These are phyloP conservation scores for Babylonia areolata DNA, from an alignment of 1,140 invertebrate species.

Conservation along the genomic window DNA sequence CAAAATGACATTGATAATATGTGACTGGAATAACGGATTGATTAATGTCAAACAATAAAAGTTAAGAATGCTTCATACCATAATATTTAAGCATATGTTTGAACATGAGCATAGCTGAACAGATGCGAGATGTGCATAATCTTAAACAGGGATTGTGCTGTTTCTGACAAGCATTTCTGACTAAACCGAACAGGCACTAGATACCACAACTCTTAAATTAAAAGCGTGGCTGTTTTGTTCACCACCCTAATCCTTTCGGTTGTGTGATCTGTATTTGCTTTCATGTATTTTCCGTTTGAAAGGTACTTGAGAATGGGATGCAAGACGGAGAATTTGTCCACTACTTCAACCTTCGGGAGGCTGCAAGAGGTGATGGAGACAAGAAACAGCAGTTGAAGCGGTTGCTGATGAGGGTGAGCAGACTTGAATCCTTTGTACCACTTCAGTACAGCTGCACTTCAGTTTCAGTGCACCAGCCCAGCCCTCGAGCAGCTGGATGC, in stretches of 20 bases:
- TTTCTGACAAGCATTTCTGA: not conserved
- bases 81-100: too few species aligned
- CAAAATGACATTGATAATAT: too few species aligned
- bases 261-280: not conserved
- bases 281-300: slow-evolving; percentile 24
- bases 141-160: not conserved
- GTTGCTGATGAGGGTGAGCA: too few species aligned
- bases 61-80: too few species aligned
- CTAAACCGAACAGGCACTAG: not conserved
- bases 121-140: too few species aligned
- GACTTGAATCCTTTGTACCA: too few species aligned
- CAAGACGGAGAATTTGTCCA: slow-evolving; percentile 54
- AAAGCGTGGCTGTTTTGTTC: not conserved
- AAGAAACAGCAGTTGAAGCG: slow-evolving; percentile 50
- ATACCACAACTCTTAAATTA: not conserved
- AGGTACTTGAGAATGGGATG: slow-evolving; percentile 71
- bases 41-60: too few species aligned
- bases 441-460: too few species aligned
- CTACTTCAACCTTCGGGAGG: slow-evolving; percentile 70
- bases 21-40: too few species aligned
- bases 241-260: not conserved
- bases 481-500: too few species aligned
- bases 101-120: too few species aligned
- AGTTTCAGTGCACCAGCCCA: too few species aligned
- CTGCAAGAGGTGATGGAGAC: slow-evolving; percentile 57